Base-by-base conservation (phyloP, 2,888 invertebrate species). In the Orchestes rusci region DNA sequence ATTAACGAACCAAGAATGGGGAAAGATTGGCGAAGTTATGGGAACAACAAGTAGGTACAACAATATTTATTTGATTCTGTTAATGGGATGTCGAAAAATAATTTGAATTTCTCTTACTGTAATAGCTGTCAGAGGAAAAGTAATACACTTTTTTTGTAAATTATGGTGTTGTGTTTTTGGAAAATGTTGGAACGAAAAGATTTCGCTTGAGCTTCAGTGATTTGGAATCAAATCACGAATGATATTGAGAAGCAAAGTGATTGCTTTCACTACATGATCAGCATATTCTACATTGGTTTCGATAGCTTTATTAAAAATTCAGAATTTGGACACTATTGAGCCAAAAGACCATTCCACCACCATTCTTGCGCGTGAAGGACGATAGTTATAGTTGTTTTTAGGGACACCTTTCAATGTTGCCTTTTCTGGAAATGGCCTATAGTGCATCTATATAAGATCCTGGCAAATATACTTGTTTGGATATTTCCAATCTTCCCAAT, bases 331-430 rank as follows among this genome's bases (percentile, higher is more conserved):
- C 10, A 29, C 39, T 10, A 48, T 48, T 12, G 15, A n/a, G 16
- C 56, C 52, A 53, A 56, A 59, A 43, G 54, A 55, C 51, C 56
- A 56, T 40, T 59, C 56, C 23, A 59, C 54, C 18, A 50, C 46
- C 50, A 53, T 53, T 50, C 57, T 50, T 27, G 57, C 56, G 46
- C 53, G 41, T 20, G 19, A 43, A 15, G 42, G 29, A 30, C 36
- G 20, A 10, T 45, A 41, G 16, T 45, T 45, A 36, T 31, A 42
- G 3, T 18, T 35, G 17, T 45, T 47, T 30, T 30, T 12, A 8
- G 31, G 31, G 31, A 8, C 8, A 23, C 23, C 23, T 23, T 46
- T 48, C 44, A 47, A 46, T 44, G 37, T 46, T 41, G 39, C 42
- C 36, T 32, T 43, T 44, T 42, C 52, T 38, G 41, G 40, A 19